Evolutionary conservation across 1,140 invertebrate genomes (phyloP), one percentile per base, ranked within the genome.

Genomic region (Calephelis virginiensis): DNA sequence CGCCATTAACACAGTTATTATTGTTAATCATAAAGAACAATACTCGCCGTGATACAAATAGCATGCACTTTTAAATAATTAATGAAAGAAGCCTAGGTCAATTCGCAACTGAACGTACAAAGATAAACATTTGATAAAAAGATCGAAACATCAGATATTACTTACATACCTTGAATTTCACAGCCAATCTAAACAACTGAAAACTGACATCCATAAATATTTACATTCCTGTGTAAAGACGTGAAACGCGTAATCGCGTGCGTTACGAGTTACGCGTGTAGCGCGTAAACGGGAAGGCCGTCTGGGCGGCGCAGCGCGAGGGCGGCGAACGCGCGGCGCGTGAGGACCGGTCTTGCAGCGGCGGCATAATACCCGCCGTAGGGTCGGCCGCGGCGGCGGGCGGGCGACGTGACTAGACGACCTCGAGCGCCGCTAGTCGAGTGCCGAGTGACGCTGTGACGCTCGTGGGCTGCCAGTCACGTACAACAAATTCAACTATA

Each of bases 171-270:
- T 89, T 86, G 81, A 90, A 90, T 88, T 89, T 90, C 81, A 90
- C 88, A 86, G 88, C 88, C 88, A 88, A 90, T 90, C 86, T 89
- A 90, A 90, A 90, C 83, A 90, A 90, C 86, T 89, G 83, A 88
- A 89, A 89, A 89, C 86, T 89, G 86, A 89, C 88, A 90, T 89
- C 88, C 88, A 88, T 89, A 90, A 89, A 89, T 90, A 88, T 90
- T 90, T 90, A 90, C 86, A 89, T 90, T 89, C 79, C 81, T 80
- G 70, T 72, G 65, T 75, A 73, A 78, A 80, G 83, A 79, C 71
- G 84, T 81, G 78, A 81, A 82, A 81, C 71, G 80, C 77, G 80
- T 81, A 77, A 77, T 81, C 78, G 80, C 73, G 81, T 83, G 82
- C 76, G 81, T 81, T 85, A 81, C 76, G 83, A 75, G 77, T 71